Base-by-base conservation (phyloP, 2,888 invertebrate species). In the Proisotoma minuta region DNA sequence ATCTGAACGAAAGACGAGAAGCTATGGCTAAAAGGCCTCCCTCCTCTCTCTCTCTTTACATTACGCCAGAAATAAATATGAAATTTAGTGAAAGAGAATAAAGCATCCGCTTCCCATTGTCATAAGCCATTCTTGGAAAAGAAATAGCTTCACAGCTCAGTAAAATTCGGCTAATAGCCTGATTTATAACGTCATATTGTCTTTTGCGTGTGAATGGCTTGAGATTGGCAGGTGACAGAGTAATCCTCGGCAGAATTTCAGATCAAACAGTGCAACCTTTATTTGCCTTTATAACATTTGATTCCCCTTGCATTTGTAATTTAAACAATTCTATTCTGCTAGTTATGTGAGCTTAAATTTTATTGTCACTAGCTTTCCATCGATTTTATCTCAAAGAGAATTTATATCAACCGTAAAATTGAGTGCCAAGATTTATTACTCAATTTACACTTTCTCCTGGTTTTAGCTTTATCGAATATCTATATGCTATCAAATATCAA, bases 361-460 rank as follows among this genome's bases (percentile, higher is more conserved):
- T 34, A 34, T 34, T 34, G 15, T 34, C 34, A 8, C 15, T 34
- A 34, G 39, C n/a, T 54, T 54, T 10, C 39, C 18, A 54, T 54
- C 34, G 54, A 54, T 54, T 39, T 18, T 34, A 54, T 54, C 40
- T 12, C 18, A 26, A 28, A 27, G 8, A 3, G 28, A 28, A 52
- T 34, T 39, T 23, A 54, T 20, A n/a, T 39, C 39, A 54, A 20
- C 4, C 54, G 54, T 34, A 27, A 54, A 54, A 54, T 54, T 54
- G 54, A 54, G 54, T 34, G 39, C 39, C 54, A 20, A 22, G 39
- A 54, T 54, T 54, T 54, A 54, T 54, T 39, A 22, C 18, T 39
- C 22, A 34, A 10, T 34, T 8, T 15, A 34, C 34, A 34, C 8
- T 34, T 34, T 34, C n/a, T n/a, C n/a, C n/a, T n/a, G n/a, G n/a